Evolutionary conservation across 2,113 vertebrate genomes (phyloP), one percentile per base, ranked within the genome.

Genomic region (Ciconia boyciana): DNA sequence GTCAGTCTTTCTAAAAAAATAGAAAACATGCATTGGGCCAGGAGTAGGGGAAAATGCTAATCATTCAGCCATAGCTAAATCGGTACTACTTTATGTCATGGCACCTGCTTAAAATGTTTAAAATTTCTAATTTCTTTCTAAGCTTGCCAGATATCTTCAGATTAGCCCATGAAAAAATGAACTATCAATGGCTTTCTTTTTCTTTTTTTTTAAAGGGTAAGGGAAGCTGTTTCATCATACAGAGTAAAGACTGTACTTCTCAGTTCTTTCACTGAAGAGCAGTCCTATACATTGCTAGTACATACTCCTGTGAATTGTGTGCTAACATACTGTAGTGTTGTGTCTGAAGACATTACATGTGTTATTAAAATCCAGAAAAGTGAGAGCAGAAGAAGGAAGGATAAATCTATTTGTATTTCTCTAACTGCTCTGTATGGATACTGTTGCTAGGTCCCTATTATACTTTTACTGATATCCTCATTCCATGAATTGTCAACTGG

Each of bases 111-210:
- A 96, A 83, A 34, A 82, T 80, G 48, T 89, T 95, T 72, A 86
- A 51, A 46, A 58, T 84, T 86, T 95, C 68, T 83, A 74, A 79
- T 94, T 96, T 94, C 87, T 95, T 95, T 84, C 93, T 96, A 87
- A 94, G 29, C 31, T 86, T 96, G 92, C 65, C 88, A 97, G 78
- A 46, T 81, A 43, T 75, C 94, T 97, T 97, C 71, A 94, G 79
- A 83, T 75, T 81, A 97, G 69, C 51, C n/a, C 87, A 81, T 94
- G 12, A 64, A 68, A 83, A 96, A 51, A 21, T 3, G 2, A 64
- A 10, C 11, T 32, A 16, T 32, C 6, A 36, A 48, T 36, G 13
- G 2, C 3, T 83, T 97, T 89, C 24, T 87, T 96, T 39, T 87
- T 18, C 10, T 29, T 58, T 84, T 87, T 95, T 94, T 93, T 93